Percentiles rank a stretch among this genome's conserved stretches.
phyloP scores from a whole-genome alignment of 2,888 invertebrate genomes.

The Thymelicus sylvestris region DNA sequence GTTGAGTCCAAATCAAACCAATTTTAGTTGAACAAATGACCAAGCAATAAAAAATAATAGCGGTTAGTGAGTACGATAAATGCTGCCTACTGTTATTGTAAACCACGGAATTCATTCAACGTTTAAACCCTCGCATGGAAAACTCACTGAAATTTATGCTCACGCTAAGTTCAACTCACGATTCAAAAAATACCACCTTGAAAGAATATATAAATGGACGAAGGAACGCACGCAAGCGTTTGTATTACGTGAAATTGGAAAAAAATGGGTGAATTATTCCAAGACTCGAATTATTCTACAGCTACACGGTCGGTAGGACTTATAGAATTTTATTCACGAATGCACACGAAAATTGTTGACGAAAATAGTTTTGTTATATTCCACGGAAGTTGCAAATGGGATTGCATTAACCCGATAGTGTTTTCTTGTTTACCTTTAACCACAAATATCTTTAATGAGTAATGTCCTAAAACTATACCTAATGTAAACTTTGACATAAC shows the following conservation, averaged over 20 bases:
- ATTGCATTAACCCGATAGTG: too few relatives aligned
- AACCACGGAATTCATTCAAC: conserved; percentile 14
- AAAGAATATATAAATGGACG: conserved; percentile 24
- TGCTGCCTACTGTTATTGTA: neutral
- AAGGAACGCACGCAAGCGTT: conserved; percentile 19
- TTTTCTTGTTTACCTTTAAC: too few relatives aligned
- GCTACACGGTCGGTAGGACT: neutral
- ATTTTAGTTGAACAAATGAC: too few relatives aligned
- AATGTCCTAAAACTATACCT: too few relatives aligned
- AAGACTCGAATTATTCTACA: conserved; percentile 12
- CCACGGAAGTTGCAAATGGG: neutral
- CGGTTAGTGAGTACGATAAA: neutral
- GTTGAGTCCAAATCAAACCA: neutral
- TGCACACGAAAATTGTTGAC: conserved; percentile 5
- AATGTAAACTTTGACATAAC: too few relatives aligned
- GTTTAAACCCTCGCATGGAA: conserved; percentile 17
- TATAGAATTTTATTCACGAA: conserved; percentile 16
- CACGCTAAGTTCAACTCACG: conserved; percentile 13
- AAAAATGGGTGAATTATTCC: conserved; percentile 16
- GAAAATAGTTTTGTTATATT: neutral
- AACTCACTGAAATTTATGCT: conserved; percentile 26
- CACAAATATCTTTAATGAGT: too few relatives aligned
- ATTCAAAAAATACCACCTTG: conserved; percentile 24
- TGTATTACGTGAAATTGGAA: conserved; percentile 8
- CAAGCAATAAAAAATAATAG: too few relatives aligned